These are phyloP conservation scores for Colius striatus DNA, from an alignment of 2,113 vertebrate species.

Conservation along the genomic window DNA sequence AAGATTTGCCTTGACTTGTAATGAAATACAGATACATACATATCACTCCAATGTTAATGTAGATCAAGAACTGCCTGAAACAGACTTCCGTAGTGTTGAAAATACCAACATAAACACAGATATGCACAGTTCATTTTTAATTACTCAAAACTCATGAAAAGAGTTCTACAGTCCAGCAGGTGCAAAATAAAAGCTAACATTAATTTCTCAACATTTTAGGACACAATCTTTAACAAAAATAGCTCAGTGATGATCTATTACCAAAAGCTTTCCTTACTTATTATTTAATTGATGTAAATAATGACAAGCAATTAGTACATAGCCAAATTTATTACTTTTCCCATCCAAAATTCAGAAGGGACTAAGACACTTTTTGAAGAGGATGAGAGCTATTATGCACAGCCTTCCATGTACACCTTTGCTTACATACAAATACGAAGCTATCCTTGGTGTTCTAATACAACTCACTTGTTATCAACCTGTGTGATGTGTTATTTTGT, in stretches of 20 bases:
- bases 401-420: neutral
- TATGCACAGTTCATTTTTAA: neutral
- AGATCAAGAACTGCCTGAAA: neutral
- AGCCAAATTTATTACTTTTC: neutral
- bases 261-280: neutral
- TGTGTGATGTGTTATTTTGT: neutral
- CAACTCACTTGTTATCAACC: neutral
- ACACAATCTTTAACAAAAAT: neutral
- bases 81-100: neutral
- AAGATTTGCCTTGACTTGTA: neutral
- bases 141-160: neutral
- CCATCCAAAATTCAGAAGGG: neutral
- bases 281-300: neutral
- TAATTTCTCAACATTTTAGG: neutral
- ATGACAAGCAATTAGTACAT: neutral
- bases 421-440: neutral
- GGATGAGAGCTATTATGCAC: neutral
- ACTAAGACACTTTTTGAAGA: neutral
- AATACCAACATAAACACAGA: neutral
- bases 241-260: neutral
- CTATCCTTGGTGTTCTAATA: neutral
- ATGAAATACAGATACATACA: neutral
- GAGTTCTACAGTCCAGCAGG: neutral
- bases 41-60: accelerated
- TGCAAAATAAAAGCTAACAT: neutral